A percentile compares a stretch with the other conserved stretches of the same genome.
Evolutionary conservation across 2,113 vertebrate genomes (phyloP).

Genomic region (Tinamus guttatus): DNA sequence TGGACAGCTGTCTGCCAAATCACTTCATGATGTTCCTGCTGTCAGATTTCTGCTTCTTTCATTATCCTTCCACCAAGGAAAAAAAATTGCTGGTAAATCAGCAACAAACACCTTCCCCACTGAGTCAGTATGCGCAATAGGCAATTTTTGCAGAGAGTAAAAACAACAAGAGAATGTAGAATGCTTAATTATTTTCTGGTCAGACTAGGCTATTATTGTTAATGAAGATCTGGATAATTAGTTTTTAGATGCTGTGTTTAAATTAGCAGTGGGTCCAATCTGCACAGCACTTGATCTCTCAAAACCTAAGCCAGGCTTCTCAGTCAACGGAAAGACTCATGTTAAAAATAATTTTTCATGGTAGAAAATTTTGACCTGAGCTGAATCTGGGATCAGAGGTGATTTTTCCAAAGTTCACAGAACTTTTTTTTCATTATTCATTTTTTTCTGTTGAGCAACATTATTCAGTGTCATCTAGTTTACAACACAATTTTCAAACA

Average conservation of each 20-base stretch:
- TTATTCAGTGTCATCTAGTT: background rate
- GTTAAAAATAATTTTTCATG: background rate
- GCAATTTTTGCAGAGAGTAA: constrained; percentile 43
- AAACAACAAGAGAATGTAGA: constrained; percentile 55
- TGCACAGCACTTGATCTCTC: constrained; percentile 28
- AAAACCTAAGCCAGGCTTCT: constrained; percentile 15
- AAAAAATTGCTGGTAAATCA: constrained; percentile 55
- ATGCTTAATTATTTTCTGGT: constrained; percentile 71
- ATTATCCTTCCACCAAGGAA: constrained; percentile 50
- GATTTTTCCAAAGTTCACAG: background rate
- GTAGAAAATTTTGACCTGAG: background rate
- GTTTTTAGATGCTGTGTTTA: constrained; percentile 63
- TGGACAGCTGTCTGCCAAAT: constrained; percentile 41
- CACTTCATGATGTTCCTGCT: constrained; percentile 42
- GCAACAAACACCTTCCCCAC: constrained; percentile 24
- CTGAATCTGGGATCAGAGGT: background rate
- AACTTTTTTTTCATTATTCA: background rate
- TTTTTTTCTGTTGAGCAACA: background rate
- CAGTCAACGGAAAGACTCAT: background rate
- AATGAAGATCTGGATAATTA: constrained; percentile 72
- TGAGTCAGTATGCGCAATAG: background rate
- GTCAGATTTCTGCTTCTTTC: constrained; percentile 54
- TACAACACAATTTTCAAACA: background rate
- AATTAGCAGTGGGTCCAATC: constrained; percentile 61
- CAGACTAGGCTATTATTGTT: constrained; percentile 54